Conservation (phyloP, 2,113 vertebrate genomes). For the Cacatua alba region DNA sequence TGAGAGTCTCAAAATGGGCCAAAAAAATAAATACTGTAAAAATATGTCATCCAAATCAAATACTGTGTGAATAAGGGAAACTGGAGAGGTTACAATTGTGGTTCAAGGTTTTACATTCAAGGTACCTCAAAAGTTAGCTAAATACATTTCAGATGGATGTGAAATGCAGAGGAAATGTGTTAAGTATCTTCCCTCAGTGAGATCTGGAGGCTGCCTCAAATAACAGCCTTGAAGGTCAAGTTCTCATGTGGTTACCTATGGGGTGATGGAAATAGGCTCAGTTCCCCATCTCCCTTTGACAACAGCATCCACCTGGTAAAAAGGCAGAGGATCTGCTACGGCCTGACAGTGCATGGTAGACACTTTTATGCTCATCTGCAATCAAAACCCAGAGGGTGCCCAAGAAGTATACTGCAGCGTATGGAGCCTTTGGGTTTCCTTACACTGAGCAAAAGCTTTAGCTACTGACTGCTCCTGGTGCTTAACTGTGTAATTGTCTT, state of each 20-base stretch:
- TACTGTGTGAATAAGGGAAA: slow-evolving; percentile 44
- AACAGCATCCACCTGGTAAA: background rate
- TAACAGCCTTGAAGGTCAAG: background rate
- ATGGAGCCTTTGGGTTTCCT: background rate
- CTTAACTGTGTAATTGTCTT: slow-evolving; percentile 22
- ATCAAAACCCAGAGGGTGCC: background rate
- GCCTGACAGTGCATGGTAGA: background rate
- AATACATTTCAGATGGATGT: slow-evolving; percentile 41
- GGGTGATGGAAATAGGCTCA: background rate
- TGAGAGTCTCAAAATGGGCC: slow-evolving; percentile 23
- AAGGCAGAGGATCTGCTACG: background rate
- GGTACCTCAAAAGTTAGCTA: slow-evolving; percentile 40
- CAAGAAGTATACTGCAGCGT: background rate
- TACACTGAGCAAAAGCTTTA: background rate
- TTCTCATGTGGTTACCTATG: background rate
- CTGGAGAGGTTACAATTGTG: slow-evolving; percentile 40
- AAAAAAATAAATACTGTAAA: slow-evolving; percentile 52
- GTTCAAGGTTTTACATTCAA: slow-evolving; percentile 46
- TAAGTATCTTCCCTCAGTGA: background rate
- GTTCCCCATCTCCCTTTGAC: background rate
- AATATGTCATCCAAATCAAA: slow-evolving; percentile 66
- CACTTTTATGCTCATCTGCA: background rate
- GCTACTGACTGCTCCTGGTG: background rate
- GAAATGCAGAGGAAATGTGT: slow-evolving; percentile 32
- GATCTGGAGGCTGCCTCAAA: background rate